These are phyloP conservation scores for Passer montanus DNA, from an alignment of 2,113 vertebrate genomes.

Conservation along the genomic window DNA sequence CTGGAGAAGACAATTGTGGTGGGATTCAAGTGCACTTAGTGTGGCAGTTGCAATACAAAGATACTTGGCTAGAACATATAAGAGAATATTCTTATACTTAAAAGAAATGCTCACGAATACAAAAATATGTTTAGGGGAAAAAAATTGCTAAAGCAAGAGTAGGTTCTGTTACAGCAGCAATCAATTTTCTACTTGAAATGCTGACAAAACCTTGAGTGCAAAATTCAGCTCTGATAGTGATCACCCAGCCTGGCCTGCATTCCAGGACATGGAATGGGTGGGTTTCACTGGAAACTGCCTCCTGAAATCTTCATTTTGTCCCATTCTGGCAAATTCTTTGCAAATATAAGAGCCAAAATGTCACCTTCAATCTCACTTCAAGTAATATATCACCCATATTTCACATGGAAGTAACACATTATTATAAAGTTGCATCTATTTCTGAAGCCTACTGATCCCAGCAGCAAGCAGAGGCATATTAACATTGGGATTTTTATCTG, in stretches of 20 bases:
- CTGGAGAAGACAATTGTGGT: not conserved
- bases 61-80: not conserved
- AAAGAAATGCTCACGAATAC: not conserved
- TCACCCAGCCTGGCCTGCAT: not conserved
- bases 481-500: not conserved
- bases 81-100: not conserved
- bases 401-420: not conserved
- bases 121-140: not conserved
- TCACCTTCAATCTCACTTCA: not conserved
- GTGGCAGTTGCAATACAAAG: not conserved
- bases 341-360: not conserved
- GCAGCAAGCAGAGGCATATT: not conserved
- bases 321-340: not conserved
- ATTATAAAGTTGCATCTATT: not conserved
- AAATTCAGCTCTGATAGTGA: not conserved
- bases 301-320: not conserved
- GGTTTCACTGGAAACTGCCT: not conserved
- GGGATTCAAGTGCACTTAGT: not conserved
- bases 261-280: not conserved
- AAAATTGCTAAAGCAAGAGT: not conserved
- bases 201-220: not conserved
- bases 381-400: not conserved
- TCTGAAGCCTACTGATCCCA: not conserved
- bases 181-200: not conserved
- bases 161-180: not conserved